Base-by-base conservation (phyloP, 2,113 vertebrate species). In the Tenebrosternarchus preto region DNA sequence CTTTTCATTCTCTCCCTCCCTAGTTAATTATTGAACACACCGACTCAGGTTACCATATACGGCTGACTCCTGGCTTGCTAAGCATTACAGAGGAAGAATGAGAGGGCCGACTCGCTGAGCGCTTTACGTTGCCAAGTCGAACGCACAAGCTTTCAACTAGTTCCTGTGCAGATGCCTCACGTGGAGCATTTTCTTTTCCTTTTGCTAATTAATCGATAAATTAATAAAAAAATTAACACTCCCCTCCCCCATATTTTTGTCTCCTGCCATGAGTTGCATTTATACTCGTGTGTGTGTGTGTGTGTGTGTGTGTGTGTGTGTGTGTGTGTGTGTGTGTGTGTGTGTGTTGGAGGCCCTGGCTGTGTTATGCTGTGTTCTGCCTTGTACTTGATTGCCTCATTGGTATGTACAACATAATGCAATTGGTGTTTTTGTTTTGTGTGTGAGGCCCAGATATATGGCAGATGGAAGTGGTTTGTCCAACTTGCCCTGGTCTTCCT, bases 21-120 rank as follows among this genome's bases (percentile, higher is more conserved):
- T 78, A 55, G 84, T 81, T 81, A 85, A 81, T 85, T 81, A 85
- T 85, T 85, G 56, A 83, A 78, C 70, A 76, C 63, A 61, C 73
- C 55, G 66, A 76, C 59, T 83, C 73, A 60, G 75, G 39, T 83
- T 83, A 83, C 82, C 84, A 78, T 78, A 81, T 83, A 76, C 72
- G 84, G 76, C 81, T 81, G 71, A 83, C 53, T 70, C 36, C 66
- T 67, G 66, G 71, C 81, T 69, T 80, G 68, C 73, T 73, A 59
- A n/a, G 73, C 78, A 20, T 66, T 78, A 73, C 75, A 75, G 68
- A 69, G 68, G 60, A 80, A 80, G 80, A 84, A 73, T 66, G 57
- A 4, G 43, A 36, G 59, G n/a, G 69, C 64, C 33, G 59, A 55
- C 27, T 73, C 19, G 0, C 69, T 64, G 78, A 80, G 69, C 59